These are phyloP conservation scores for Cheilosia vulpina DNA, from an alignment of 2,888 invertebrate genomes.

Conservation along the genomic window DNA sequence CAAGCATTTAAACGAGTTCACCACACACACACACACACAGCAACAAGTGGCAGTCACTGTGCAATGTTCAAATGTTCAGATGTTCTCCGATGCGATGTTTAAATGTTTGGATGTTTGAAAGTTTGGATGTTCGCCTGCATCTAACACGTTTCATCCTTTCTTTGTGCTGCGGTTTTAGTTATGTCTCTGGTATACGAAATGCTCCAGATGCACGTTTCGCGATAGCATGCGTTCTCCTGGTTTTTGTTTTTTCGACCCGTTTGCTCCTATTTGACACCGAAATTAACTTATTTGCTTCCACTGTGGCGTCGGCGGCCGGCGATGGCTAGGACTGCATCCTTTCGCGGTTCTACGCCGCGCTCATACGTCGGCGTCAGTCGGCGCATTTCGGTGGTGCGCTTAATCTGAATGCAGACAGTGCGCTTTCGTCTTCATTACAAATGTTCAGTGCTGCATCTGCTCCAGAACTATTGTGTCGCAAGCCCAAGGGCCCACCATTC, in stretches of 20 bases:
- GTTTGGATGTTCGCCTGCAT: constrained; percentile 28
- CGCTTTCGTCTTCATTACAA: constrained; percentile 73
- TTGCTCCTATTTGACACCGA: constrained; percentile 60
- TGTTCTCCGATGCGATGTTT: constrained; percentile 14
- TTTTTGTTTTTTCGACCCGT: not conserved
- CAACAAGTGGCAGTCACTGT: constrained; percentile 35
- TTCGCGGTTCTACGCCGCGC: constrained; percentile 18
- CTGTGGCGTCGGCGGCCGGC: not conserved
- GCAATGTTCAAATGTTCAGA: constrained; percentile 30
- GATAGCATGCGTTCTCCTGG: constrained; percentile 56
- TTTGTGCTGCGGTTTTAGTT: constrained; percentile 60
- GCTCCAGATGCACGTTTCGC: constrained; percentile 73
- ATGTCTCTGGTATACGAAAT: constrained; percentile 62
- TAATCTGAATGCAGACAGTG: constrained; percentile 69
- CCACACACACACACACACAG: constrained; percentile 33
- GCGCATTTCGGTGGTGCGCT: constrained; percentile 10
- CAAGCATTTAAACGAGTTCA: constrained; percentile 69
- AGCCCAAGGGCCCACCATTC: constrained; percentile 58
- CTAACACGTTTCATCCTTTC: constrained; percentile 65
- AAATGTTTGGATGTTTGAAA: constrained; percentile 27
- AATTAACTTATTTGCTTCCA: constrained; percentile 71
- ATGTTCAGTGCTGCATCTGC: constrained; percentile 51
- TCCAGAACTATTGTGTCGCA: constrained; percentile 56
- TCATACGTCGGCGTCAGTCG: constrained; percentile 1
- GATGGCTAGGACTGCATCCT: constrained; percentile 29